Conservation (phyloP, 2,113 vertebrate genomes). For the Sarotherodon lohbergeri region DNA sequence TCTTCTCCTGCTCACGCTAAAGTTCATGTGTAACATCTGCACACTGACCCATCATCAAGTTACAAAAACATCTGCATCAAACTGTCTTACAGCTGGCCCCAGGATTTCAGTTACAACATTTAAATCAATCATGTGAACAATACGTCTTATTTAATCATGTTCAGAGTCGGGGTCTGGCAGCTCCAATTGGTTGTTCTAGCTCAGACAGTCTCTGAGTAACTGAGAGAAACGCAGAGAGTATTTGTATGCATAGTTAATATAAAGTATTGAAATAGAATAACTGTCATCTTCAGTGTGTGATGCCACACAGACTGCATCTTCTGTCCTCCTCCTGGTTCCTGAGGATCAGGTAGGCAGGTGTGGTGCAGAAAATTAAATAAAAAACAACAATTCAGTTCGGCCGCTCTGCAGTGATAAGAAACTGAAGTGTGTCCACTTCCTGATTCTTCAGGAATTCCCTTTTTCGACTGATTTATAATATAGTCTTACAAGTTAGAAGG, state of each 20-base stretch:
- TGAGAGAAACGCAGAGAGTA: background rate
- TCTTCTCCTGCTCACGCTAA: background rate
- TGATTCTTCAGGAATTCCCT: background rate
- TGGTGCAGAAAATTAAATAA: too few relatives aligned
- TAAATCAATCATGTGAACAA: background rate
- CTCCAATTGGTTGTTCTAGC: background rate
- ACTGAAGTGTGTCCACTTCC: background rate
- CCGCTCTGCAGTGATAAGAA: background rate
- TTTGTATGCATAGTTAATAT: background rate
- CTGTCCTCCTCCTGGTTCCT: background rate
- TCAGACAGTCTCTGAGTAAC: background rate
- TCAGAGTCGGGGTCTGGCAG: background rate
- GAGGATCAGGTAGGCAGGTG: too few relatives aligned
- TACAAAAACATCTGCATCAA: background rate
- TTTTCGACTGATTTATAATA: background rate
- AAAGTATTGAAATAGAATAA: background rate
- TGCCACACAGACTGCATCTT: background rate
- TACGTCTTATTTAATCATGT: background rate
- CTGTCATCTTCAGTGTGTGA: background rate
- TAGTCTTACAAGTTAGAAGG: background rate
- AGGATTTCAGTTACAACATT: background rate
- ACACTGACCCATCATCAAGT: background rate
- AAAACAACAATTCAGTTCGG: background rate
- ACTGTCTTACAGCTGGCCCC: background rate
- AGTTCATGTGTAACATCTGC: background rate